Base-by-base conservation (phyloP, 2,888 invertebrate genomes). In the Microchrysa polita region DNA sequence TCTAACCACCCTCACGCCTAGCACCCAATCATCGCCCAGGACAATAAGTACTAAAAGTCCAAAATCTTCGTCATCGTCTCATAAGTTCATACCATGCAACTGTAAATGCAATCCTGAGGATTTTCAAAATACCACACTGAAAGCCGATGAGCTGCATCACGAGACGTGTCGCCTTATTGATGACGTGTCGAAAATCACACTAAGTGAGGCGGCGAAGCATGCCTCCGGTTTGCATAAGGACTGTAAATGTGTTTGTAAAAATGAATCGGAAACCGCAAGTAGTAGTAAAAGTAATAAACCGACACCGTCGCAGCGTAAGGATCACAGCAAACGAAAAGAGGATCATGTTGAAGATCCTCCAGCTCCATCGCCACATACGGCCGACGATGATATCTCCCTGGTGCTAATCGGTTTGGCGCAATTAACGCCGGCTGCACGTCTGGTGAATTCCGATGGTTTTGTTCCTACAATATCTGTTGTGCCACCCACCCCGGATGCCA, bases 401-500 rank as follows among this genome's bases (percentile, higher is more conserved):
- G 89, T 91, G 88, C 82, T 92, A 65, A 90, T 91, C 85, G 91
- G 91, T n/a, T 78, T 88, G 76, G 86, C 86, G 1, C 87, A 87
- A 59, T 81, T 86, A n/a, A 86, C 86, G 73, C 87, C 88, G 1
- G 83, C 87, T 0, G 82, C 86, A 14, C 85, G 86, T 81, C 81
- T 89, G 79, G 80, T 89, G 79, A 85, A 89, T 84, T 74, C 87
- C 79, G 83, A 86, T 78, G 75, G 79, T 55, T 80, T 81, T 75
- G 82, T 92, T 77, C 92, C 92, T 74, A 91, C 90, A 80, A 92
- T 93, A 80, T 89, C 92, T 60, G 90, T 93, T 75, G 88, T 92
- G 74, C 92, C 93, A 74, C 91, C 93, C 23, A 92, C 92, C 1
- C 92, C 92, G 2, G 92, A 92, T 79, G 80, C 83, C 0, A 78